These are phyloP conservation scores for Drosophila melanosoma DNA, from an alignment of 2,888 invertebrate genomes.

Conservation along the genomic window DNA sequence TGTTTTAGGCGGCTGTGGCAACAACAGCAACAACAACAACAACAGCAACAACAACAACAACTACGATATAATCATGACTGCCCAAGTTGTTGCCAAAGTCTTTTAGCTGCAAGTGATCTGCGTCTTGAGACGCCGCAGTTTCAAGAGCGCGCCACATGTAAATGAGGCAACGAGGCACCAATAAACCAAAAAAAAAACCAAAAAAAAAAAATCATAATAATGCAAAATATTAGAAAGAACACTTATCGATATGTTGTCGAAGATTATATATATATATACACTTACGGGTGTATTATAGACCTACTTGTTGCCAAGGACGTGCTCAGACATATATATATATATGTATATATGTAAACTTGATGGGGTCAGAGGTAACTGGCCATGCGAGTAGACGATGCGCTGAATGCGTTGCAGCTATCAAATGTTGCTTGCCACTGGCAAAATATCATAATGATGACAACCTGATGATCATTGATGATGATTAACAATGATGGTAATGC, in stretches of 20 bases:
- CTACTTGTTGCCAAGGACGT: not conserved
- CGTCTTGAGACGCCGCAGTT: constrained; percentile 57
- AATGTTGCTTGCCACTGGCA: constrained; percentile 39
- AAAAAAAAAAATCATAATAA: constrained; percentile 1
- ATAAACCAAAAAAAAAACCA: not conserved
- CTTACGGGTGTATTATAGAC: not conserved
- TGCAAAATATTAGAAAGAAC: constrained; percentile 10
- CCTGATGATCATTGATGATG: constrained; percentile 31
- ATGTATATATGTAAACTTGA: not conserved
- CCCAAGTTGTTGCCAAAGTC: constrained; percentile 71
- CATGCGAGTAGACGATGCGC: not conserved
- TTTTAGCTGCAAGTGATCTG: constrained; percentile 63
- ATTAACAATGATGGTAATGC: constrained; percentile 21
- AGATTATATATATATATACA: not conserved
- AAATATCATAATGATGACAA: constrained; percentile 40
- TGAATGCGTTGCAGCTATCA: constrained; percentile 55
- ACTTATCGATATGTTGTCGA: not conserved
- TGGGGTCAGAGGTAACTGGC: not conserved
- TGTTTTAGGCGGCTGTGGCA: constrained; percentile 73
- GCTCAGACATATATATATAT: not conserved
- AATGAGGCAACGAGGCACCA: constrained; percentile 60
- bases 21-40: constrained; percentile 46
- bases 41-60: constrained; percentile 43
- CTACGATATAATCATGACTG: constrained; percentile 71
- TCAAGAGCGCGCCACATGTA: constrained; percentile 71